phyloP scores from a whole-genome alignment of 2,113 vertebrate species.

The Rostratula benghalensis region DNA sequence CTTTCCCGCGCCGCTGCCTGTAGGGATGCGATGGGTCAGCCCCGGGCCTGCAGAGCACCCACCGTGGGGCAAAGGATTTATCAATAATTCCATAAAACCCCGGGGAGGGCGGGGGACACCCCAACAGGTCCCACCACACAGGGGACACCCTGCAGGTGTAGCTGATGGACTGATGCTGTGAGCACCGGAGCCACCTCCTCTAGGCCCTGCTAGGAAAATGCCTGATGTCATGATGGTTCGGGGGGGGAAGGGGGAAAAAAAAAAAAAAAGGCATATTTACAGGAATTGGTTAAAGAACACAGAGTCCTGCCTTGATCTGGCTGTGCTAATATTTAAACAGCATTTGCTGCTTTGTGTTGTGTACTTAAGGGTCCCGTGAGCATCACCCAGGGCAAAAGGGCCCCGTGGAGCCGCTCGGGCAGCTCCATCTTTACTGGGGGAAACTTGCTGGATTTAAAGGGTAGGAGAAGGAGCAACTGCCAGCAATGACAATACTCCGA shows the following conservation, averaged over 20 bases:
- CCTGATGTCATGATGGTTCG: background rate
- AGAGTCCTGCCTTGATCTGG: background rate
- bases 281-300: background rate
- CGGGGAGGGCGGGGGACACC: background rate
- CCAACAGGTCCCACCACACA: fast-evolving
- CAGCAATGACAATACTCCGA: fast-evolving
- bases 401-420: background rate
- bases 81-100: background rate
- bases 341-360: background rate
- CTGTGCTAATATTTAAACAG: background rate
- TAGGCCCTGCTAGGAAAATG: background rate
- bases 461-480: fast-evolving
- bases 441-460: background rate
- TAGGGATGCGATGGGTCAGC: background rate
- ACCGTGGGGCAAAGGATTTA: background rate
- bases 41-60: fast-evolving
- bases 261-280: background rate
- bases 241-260: background rate
- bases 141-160: too few species aligned
- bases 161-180: background rate
- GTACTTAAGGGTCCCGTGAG: background rate
- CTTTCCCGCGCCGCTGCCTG: background rate
- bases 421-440: background rate
- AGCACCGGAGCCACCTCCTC: background rate
- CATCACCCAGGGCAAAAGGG: background rate